Percentiles rank a stretch among this genome's conserved stretches.
These are phyloP conservation scores for Tyrannus savana DNA, from an alignment of 2,113 vertebrate species.

Conservation along the genomic window DNA sequence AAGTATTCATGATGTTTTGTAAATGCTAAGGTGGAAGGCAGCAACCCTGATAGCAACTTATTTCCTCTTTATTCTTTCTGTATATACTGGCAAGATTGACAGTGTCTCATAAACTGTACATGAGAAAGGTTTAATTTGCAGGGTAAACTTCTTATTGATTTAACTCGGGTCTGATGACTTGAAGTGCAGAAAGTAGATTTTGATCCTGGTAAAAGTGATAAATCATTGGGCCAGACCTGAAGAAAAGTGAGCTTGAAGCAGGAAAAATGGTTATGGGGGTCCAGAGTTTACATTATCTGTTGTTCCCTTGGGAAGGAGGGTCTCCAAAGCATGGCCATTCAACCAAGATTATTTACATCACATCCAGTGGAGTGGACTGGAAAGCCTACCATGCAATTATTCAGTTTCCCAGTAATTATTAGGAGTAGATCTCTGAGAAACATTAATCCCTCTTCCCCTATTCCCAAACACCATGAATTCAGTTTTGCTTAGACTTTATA, in stretches of 20 bases:
- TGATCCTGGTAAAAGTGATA: background rate
- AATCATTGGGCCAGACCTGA: background rate
- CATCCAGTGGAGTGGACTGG: background rate
- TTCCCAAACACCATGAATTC: background rate
- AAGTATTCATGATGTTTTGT: background rate
- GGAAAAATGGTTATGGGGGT: background rate
- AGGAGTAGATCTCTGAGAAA: background rate
- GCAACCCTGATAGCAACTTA: background rate
- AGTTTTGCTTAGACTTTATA: background rate
- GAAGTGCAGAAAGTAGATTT: slow-evolving; percentile 1
- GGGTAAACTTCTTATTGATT: background rate
- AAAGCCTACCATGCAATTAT: background rate
- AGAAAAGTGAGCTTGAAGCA: background rate
- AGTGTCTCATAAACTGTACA: background rate
- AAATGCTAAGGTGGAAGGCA: background rate
- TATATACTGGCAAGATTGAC: background rate
- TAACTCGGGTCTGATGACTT: background rate
- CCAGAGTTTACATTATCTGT: background rate
- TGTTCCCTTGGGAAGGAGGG: background rate
- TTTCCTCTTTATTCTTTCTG: background rate
- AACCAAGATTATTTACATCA: background rate
- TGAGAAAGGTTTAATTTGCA: slow-evolving; percentile 22
- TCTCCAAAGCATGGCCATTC: background rate
- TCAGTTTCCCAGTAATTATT: background rate
- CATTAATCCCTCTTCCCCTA: background rate